Percentiles rank a stretch among this genome's conserved stretches.
phyloP scores from a whole-genome alignment of 2,113 vertebrate species.

The Sceloporus undulatus region DNA sequence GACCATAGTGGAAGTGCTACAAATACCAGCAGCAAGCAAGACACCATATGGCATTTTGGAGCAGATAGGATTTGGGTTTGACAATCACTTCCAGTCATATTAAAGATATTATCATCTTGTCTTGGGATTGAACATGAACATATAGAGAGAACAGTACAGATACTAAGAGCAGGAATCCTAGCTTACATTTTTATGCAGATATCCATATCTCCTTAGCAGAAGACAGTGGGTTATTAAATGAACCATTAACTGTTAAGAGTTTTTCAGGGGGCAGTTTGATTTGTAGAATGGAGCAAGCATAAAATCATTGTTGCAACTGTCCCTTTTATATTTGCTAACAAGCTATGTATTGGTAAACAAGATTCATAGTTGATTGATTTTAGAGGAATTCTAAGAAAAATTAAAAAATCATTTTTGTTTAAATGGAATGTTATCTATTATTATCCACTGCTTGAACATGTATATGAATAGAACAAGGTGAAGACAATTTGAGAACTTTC shows the following conservation, averaged over 20 bases:
- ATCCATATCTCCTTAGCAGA: not conserved
- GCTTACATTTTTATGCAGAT: too few species aligned
- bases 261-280: not conserved
- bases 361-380: not conserved
- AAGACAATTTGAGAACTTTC: not conserved
- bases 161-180: too few species aligned
- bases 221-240: too few species aligned
- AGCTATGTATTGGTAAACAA: not conserved
- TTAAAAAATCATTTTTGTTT: not conserved
- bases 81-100: not conserved
- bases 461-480: not conserved
- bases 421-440: not conserved
- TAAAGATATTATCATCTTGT: too few species aligned
- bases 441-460: not conserved
- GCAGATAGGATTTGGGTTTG: too few species aligned
- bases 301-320: not conserved
- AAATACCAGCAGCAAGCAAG: not conserved
- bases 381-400: not conserved
- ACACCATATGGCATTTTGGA: not conserved
- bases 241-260: not conserved
- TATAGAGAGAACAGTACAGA: too few species aligned
- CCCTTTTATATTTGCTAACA: not conserved
- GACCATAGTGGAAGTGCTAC: not conserved
- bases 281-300: not conserved
- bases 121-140: too few species aligned